phyloP scores from a whole-genome alignment of 1,140 invertebrate species.

The Zaprionus tsacasi region DNA sequence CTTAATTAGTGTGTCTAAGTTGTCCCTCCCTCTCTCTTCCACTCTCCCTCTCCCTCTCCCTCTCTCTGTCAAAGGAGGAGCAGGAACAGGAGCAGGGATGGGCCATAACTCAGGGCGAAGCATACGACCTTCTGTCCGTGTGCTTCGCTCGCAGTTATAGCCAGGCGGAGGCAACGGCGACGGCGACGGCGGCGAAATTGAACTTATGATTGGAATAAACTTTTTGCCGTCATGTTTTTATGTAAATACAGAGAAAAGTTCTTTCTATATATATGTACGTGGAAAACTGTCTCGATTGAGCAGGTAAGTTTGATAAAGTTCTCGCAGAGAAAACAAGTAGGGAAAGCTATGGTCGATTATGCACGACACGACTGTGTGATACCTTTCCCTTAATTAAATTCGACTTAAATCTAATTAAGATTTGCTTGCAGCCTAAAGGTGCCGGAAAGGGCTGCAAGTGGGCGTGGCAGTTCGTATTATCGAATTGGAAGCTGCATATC shows the following conservation, averaged over 20 bases:
- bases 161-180: background rate
- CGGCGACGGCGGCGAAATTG: background rate
- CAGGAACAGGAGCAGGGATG: background rate
- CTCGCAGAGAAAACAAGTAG: background rate
- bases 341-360: background rate
- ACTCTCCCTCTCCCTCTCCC: too few relatives aligned
- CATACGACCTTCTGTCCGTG: background rate
- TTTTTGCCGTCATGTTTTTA: slow-evolving; percentile 33
- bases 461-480: too few relatives aligned
- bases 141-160: slow-evolving; percentile 1
- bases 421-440: too few relatives aligned
- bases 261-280: background rate
- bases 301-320: background rate
- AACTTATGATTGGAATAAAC: slow-evolving; percentile 34
- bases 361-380: background rate
- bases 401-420: too few relatives aligned
- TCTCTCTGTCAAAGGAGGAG: too few relatives aligned
- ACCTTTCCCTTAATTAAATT: background rate
- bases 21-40: too few relatives aligned
- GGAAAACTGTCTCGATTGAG: background rate
- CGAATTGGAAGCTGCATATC: too few relatives aligned
- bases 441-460: too few relatives aligned
- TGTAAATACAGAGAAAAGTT: slow-evolving; percentile 13
- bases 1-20: slow-evolving; percentile 3
- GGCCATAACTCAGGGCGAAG: slow-evolving; percentile 3